phyloP scores from a whole-genome alignment of 2,888 invertebrate species.

The Dione juno region DNA sequence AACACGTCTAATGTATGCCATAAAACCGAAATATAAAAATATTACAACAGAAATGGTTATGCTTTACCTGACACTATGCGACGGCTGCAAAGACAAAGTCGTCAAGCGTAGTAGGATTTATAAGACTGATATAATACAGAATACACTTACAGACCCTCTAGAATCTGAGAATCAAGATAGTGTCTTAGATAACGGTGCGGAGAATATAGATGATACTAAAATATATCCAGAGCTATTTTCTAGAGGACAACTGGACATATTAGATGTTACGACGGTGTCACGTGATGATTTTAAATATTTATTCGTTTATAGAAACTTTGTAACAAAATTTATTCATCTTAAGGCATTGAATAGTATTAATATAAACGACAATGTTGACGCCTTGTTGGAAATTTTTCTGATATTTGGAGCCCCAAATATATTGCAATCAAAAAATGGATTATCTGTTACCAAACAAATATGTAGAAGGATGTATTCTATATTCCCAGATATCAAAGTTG shows the following conservation, averaged over 20 bases:
- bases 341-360: slow-evolving; percentile 57
- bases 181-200: slow-evolving; percentile 24
- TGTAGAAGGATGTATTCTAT: slow-evolving; percentile 55
- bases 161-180: slow-evolving; percentile 28
- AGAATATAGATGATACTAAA: slow-evolving; percentile 32
- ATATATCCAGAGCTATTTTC: slow-evolving; percentile 58
- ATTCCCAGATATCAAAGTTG: slow-evolving; percentile 57
- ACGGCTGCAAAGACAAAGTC: slow-evolving; percentile 55
- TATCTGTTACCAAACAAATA: slow-evolving; percentile 56
- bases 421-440: slow-evolving; percentile 64
- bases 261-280: slow-evolving; percentile 56
- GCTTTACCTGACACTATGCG: slow-evolving; percentile 59
- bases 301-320: slow-evolving; percentile 60
- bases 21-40: slow-evolving; percentile 62
- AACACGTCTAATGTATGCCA: slow-evolving; percentile 56
- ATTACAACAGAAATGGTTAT: slow-evolving; percentile 59
- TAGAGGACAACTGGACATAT: slow-evolving; percentile 62
- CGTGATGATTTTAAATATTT: slow-evolving; percentile 60
- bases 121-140: slow-evolving; percentile 25
- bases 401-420: slow-evolving; percentile 66
- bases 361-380: slow-evolving; percentile 57
- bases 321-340: slow-evolving; percentile 60
- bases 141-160: slow-evolving; percentile 31
- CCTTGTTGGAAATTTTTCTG: slow-evolving; percentile 60
- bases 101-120: slow-evolving; percentile 24